phyloP scores from a whole-genome alignment of 1,140 invertebrate genomes.

The Caenorhabditis brenneri region DNA sequence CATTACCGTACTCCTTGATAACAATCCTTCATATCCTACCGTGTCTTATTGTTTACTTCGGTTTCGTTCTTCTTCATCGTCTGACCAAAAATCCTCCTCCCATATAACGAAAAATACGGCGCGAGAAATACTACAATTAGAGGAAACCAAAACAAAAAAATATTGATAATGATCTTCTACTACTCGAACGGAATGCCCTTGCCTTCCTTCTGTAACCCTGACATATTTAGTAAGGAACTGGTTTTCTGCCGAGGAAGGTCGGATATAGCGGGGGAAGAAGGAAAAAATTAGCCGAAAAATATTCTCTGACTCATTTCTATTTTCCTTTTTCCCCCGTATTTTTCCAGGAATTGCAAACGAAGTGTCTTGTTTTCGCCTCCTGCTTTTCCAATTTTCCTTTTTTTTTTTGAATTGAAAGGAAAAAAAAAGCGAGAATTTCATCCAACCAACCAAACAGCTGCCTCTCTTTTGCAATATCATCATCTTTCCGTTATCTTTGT shows the following conservation, averaged over 20 bases:
- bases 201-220: conserved; percentile 9
- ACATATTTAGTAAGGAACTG: conserved; percentile 22
- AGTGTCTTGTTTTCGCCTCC: background rate
- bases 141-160: background rate
- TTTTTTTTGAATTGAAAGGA: background rate
- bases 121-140: background rate
- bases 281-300: background rate
- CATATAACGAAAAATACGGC: background rate
- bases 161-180: background rate
- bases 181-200: conserved; percentile 1
- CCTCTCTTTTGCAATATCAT: background rate
- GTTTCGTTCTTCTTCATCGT: no score
- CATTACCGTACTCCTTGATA: no score
- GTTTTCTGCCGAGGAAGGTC: background rate
- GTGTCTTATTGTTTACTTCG: no score
- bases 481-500: background rate
- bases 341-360: background rate
- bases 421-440: background rate
- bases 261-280: no score
- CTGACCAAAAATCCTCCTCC: no score
- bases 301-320: background rate
- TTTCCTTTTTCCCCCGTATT: background rate
- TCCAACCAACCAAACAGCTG: conserved; percentile 1
- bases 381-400: background rate
- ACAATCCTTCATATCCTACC: no score